Conservation (phyloP, 2,888 invertebrate species). For the Bembecia ichneumoniformis region DNA sequence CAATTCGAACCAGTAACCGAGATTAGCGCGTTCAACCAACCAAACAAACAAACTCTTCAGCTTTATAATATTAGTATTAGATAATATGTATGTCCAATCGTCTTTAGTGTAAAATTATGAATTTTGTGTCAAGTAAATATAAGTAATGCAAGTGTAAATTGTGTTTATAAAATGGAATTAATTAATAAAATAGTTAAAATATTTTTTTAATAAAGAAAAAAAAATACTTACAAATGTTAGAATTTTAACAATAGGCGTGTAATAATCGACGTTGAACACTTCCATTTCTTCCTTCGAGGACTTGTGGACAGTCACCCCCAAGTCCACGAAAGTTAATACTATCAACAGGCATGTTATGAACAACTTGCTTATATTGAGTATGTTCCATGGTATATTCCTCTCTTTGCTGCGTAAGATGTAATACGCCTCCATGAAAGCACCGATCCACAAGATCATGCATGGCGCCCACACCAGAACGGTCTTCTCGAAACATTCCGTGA, state of each 20-base stretch:
- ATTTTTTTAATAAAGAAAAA: not conserved
- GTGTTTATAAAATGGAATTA: too few species aligned
- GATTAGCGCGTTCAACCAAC: too few species aligned
- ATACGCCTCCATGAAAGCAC: constrained; percentile 80
- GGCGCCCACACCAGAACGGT: constrained; percentile 93
- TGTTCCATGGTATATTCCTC: constrained; percentile 84
- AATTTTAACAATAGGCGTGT: constrained; percentile 83
- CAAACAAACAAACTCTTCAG: too few species aligned
- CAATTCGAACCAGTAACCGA: too few species aligned
- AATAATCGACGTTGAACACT: constrained; percentile 80
- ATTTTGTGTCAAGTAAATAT: too few species aligned
- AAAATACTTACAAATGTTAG: constrained; percentile 83
- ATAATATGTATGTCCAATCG: too few species aligned
- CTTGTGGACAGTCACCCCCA: constrained; percentile 74
- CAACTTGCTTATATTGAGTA: constrained; percentile 79
- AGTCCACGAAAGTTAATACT: constrained; percentile 77
- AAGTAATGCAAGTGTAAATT: too few species aligned
- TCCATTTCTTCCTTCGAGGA: constrained; percentile 58
- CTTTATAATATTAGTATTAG: too few species aligned
- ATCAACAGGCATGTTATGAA: constrained; percentile 75
- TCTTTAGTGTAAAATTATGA: too few species aligned
- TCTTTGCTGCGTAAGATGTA: constrained; percentile 83
- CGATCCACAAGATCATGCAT: constrained; percentile 85
- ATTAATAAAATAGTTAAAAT: too few species aligned
- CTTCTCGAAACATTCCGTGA: constrained; percentile 93